These are phyloP conservation scores for Diabrotica undecimpunctata DNA, from an alignment of 1,140 invertebrate genomes.

Conservation along the genomic window DNA sequence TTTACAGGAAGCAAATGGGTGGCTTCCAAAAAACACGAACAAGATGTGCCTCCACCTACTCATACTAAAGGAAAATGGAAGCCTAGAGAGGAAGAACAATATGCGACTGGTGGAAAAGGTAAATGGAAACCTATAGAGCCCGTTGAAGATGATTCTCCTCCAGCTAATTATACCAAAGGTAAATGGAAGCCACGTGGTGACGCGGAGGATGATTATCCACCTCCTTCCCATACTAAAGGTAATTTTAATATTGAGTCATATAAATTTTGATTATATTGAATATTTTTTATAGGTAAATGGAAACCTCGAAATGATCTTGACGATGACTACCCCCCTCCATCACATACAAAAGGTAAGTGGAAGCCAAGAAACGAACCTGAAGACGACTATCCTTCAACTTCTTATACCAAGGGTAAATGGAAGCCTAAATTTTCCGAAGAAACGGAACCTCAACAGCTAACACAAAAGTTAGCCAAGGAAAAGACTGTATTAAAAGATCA, in stretches of 20 bases:
- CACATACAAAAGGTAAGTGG: constrained; percentile 38
- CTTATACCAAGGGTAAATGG: constrained; percentile 74
- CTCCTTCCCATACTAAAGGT: constrained; percentile 34
- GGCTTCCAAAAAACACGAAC: constrained; percentile 32
- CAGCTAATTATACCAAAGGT: constrained; percentile 34
- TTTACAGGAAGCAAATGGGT: constrained; percentile 50
- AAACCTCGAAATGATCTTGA: constrained; percentile 35
- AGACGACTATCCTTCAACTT: constrained; percentile 51
- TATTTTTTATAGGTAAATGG: constrained; percentile 43
- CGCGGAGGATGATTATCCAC: constrained; percentile 35
- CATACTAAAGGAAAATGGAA: constrained; percentile 29
- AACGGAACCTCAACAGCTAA: constrained; percentile 49
- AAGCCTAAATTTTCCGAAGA: constrained; percentile 45
- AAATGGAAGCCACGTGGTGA: constrained; percentile 50
- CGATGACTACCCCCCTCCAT: constrained; percentile 32
- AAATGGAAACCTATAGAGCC: constrained; percentile 57
- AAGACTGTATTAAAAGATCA: constrained; percentile 33
- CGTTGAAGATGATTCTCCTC: constrained; percentile 35
- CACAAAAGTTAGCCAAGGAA: constrained; percentile 18
- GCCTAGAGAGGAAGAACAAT: constrained; percentile 32
- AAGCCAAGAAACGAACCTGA: constrained; percentile 38
- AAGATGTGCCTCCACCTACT: constrained; percentile 7
- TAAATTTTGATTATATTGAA: constrained; percentile 8
- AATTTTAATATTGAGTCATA: constrained; percentile 53
- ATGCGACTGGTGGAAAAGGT: constrained; percentile 33